Evolutionary conservation across 2,113 vertebrate genomes (phyloP).

Genomic region (Lepisosteus osseus): DNA sequence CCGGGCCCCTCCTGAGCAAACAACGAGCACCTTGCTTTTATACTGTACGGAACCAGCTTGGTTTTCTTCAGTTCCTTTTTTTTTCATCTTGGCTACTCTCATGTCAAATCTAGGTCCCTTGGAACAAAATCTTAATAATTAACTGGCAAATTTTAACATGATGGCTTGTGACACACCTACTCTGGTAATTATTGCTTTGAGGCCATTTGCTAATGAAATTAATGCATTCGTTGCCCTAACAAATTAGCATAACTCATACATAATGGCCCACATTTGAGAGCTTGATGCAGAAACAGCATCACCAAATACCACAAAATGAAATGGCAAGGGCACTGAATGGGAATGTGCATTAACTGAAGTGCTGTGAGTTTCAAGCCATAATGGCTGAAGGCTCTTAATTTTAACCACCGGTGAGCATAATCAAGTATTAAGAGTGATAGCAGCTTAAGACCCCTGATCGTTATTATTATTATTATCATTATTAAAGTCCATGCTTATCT

Average conservation of each 20-base stretch:
- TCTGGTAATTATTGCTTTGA: conserved; percentile 99
- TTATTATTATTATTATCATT: conserved; percentile 59
- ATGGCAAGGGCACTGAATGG: conserved; percentile 62
- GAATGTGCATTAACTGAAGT: conserved; percentile 65
- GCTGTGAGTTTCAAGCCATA: conserved; percentile 64
- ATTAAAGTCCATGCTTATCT: conserved; percentile 57
- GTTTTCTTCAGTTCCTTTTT: conserved; percentile 33
- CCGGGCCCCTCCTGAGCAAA: conserved; percentile 42
- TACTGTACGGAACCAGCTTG: conserved; percentile 55
- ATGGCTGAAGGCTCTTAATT: conserved; percentile 70
- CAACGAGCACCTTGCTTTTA: conserved; percentile 54
- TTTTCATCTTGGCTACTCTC: conserved; percentile 79
- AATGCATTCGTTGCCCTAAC: conserved; percentile 98
- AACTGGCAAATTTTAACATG: conserved; percentile 98
- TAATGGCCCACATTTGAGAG: conserved; percentile 93
- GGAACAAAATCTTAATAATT: conserved; percentile 99
- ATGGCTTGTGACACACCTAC: conserved; percentile 99
- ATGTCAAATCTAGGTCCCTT: conserved; percentile 89
- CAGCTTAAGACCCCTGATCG: conserved; percentile 55
- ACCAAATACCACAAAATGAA: conserved; percentile 67
- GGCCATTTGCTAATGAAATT: conserved; percentile 99
- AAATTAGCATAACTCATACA: conserved; percentile 99
- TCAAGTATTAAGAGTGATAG: conserved; percentile 56
- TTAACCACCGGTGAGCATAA: conserved; percentile 60
- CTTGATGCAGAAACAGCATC: conserved; percentile 58